Conservation (phyloP, 2,113 vertebrate species). For the Hemiprocne comata region DNA sequence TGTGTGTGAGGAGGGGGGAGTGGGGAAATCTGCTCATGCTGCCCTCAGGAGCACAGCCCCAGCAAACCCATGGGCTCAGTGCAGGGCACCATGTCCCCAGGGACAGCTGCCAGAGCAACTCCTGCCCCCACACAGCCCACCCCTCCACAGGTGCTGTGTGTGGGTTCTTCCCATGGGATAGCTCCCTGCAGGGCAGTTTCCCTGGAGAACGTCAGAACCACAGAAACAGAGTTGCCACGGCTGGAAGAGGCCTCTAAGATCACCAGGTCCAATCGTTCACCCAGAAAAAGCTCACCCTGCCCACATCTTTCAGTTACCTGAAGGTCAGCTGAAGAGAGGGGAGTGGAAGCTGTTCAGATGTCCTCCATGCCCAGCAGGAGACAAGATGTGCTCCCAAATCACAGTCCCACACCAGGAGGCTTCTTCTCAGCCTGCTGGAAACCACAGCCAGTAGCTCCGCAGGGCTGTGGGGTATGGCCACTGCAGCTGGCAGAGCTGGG, state of each 20-base stretch:
- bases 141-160: accelerated
- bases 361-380: background rate
- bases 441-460: background rate
- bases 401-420: background rate
- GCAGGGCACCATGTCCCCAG: background rate
- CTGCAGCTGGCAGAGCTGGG: background rate
- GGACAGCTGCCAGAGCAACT: background rate
- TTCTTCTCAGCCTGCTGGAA: background rate
- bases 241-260: too few relatives aligned
- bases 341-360: background rate
- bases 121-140: too few relatives aligned
- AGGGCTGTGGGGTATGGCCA: background rate
- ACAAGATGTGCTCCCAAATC: background rate
- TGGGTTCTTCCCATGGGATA: accelerated
- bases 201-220: background rate
- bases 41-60: accelerated
- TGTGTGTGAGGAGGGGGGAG: accelerated
- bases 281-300: too few relatives aligned
- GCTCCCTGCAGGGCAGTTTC: background rate
- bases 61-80: accelerated
- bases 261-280: too few relatives aligned
- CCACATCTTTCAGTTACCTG: background rate
- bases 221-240: background rate
- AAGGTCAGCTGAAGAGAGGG: background rate
- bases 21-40: accelerated